Conservation (phyloP, 2,113 vertebrate species). For the Paracanthobrama guichenoti region DNA sequence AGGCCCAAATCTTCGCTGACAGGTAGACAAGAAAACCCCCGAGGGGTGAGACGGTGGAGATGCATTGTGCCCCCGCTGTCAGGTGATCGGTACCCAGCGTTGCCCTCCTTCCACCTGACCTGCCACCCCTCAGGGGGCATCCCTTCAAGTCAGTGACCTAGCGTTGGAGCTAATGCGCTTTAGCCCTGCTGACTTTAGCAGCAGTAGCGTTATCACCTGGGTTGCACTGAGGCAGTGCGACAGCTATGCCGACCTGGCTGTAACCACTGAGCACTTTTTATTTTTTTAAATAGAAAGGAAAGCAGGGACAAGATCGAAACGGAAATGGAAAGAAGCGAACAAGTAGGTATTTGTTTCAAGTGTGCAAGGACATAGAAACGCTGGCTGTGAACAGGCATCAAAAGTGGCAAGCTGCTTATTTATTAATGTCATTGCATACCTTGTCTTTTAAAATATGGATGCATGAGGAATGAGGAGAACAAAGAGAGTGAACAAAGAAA, state of each 20-base stretch:
- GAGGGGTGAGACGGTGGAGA: conserved; percentile 37
- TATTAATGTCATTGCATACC: conserved; percentile 63
- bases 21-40: conserved; percentile 55
- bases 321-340: conserved; percentile 13
- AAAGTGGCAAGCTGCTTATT: conserved; percentile 59
- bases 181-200: conserved; percentile 4
- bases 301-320: conserved; percentile 5
- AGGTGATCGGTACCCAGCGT: conserved; percentile 45
- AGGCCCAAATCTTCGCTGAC: conserved; percentile 68
- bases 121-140: conserved; percentile 34
- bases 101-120: conserved; percentile 44
- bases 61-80: conserved; percentile 49
- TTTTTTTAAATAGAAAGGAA: not conserved
- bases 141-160: not conserved
- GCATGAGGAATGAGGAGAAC: conserved; percentile 58
- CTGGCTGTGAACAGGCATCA: conserved; percentile 48
- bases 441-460: conserved; percentile 69
- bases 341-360: conserved; percentile 53
- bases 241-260: conserved; percentile 23
- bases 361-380: conserved; percentile 62
- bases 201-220: conserved; percentile 12
- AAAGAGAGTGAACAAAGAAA: conserved; percentile 36
- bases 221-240: conserved; percentile 26
- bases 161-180: conserved; percentile 3
- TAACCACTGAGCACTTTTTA: not conserved